Base-by-base conservation (phyloP, 2,113 vertebrate genomes). In the Noturus placidus region DNA sequence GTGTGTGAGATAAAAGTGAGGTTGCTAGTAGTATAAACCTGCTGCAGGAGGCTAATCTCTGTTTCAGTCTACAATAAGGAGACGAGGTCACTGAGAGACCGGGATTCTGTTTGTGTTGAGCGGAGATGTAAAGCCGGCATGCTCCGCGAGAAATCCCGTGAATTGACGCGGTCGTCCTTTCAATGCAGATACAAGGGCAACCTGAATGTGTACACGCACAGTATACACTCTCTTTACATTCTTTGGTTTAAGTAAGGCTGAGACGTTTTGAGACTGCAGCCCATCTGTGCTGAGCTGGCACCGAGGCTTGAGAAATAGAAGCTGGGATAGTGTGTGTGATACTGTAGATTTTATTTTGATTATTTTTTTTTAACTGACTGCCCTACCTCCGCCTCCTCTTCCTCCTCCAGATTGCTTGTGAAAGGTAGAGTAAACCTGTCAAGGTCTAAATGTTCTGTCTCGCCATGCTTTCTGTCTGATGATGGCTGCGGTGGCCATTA, bases 361-460 rank as follows among this genome's bases (percentile, higher is more conserved):
- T 69, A 11, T 27, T 77, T 0, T 56, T 56, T 82, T 85, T 88
- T 89, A 80, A 87, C 84, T 88, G 87, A 88, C 77, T 57, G 33
- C 52, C n/a, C 2, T 57, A 35, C 19, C 50, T 54, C 50, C 15
- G 61, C 52, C 30, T 20, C 38, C 38, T 52, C 69, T 46, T 69
- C 65, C 4, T 84, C 79, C 82, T 10, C 69, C 52, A 59, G 65
- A 78, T 80, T 86, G 72, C 42, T 82, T 82, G 30, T 80, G 85
- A 85, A 91, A 85, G 81, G 82, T 61, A 25, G 89, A 89, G 89
- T 91, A 90, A 91, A 91, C 86, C 89, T 89, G 89, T 89, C 89
- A 90, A 50, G 63, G 33, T 76, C 85, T 79, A 88, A 80, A 88
- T 89, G 81, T 88, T 90, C 63, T 20, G 20, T 82, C 79, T 83